Evolutionary conservation across 1,140 invertebrate genomes (phyloP).

Genomic region (Cydia strobilella): DNA sequence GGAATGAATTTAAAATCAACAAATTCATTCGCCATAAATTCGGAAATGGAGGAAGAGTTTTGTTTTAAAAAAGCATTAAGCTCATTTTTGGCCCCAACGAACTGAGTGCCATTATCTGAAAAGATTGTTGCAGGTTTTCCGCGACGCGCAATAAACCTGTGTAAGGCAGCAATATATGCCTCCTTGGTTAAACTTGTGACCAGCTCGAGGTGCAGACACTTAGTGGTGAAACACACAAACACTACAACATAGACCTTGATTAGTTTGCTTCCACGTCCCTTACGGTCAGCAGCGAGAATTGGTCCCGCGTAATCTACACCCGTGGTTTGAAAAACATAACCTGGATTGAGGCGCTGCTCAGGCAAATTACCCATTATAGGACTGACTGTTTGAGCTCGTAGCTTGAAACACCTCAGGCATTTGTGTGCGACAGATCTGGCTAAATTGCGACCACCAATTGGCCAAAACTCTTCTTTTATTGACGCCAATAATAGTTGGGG

Average conservation of each 20-base stretch:
- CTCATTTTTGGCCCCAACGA: constrained; percentile 36
- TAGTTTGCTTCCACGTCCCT: constrained; percentile 38
- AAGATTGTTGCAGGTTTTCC: constrained; percentile 41
- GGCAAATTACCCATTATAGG: constrained; percentile 31
- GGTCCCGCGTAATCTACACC: constrained; percentile 55
- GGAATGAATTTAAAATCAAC: too few relatives aligned
- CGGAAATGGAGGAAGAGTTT: background rate
- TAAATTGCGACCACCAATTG: constrained; percentile 43
- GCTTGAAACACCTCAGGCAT: constrained; percentile 20
- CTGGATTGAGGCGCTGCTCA: constrained; percentile 23
- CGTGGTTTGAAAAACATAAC: constrained; percentile 14
- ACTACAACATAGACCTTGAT: constrained; percentile 60
- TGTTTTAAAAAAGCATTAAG: constrained; percentile 12
- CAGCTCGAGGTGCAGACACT: constrained; percentile 67
- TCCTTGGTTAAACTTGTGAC: constrained; percentile 55
- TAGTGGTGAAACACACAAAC: constrained; percentile 62
- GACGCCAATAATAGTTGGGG: constrained; percentile 46
- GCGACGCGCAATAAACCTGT: constrained; percentile 48
- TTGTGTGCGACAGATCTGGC: constrained; percentile 28
- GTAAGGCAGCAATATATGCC: constrained; percentile 47
- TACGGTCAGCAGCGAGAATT: constrained; percentile 38
- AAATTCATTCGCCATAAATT: too few relatives aligned
- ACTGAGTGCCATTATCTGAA: constrained; percentile 52
- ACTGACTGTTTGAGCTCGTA: constrained; percentile 16
- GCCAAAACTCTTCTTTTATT: constrained; percentile 47